Evolutionary conservation across 2,113 vertebrate species (phyloP).

Genomic region (Labeo rohita): DNA sequence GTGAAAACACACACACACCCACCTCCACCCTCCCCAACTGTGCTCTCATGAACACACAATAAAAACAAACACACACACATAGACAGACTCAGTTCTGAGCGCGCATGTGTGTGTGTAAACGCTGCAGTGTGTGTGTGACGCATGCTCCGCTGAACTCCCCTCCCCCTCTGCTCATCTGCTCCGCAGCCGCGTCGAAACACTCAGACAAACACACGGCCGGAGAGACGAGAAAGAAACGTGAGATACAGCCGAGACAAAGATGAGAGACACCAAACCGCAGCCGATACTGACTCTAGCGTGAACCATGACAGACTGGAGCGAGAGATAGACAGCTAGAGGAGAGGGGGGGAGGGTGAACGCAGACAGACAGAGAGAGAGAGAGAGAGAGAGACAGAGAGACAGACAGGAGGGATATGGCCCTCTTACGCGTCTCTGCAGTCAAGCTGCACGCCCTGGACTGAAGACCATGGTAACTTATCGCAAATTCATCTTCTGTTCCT

Average conservation of each 20-base stretch:
- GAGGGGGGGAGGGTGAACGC: conserved; percentile 28
- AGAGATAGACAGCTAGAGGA: conserved; percentile 57
- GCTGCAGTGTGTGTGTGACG: neutral
- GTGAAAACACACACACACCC: neutral
- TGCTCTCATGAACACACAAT: neutral
- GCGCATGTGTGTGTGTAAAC: neutral
- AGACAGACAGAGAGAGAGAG: conserved; percentile 47
- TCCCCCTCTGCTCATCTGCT: conserved; percentile 66
- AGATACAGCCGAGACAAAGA: conserved; percentile 15
- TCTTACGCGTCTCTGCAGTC: conserved; percentile 74
- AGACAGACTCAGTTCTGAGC: neutral
- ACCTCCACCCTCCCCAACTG: neutral
- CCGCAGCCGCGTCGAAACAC: conserved; percentile 62
- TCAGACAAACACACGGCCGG: conserved; percentile 49
- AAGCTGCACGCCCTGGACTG: conserved; percentile 75
- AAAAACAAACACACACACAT: neutral
- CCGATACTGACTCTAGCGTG: neutral
- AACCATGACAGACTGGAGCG: conserved; percentile 26
- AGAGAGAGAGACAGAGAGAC: conserved; percentile 63
- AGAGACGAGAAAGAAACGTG: conserved; percentile 43
- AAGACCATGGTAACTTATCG: conserved; percentile 81
- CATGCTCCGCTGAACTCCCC: conserved; percentile 44
- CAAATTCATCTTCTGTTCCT: conserved; percentile 64
- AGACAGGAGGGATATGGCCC: conserved; percentile 70
- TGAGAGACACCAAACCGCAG: conserved; percentile 33